A percentile compares a stretch with the other conserved stretches of the same genome.
These are phyloP conservation scores for Polypedilum pembai DNA, from an alignment of 1,140 invertebrate genomes.

Conservation along the genomic window DNA sequence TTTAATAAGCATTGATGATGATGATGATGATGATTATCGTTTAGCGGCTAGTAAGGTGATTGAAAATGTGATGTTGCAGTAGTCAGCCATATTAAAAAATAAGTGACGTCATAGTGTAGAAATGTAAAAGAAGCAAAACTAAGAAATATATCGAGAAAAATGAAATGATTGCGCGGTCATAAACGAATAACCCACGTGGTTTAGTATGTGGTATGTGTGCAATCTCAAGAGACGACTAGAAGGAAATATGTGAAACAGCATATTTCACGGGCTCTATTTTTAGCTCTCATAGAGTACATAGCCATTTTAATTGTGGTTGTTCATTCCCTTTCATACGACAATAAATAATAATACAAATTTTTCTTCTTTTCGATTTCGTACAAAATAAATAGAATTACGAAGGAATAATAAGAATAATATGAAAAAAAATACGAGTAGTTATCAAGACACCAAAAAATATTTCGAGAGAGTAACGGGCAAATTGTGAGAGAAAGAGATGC, in stretches of 20 bases:
- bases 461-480: background rate
- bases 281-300: background rate
- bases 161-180: conserved; percentile 23
- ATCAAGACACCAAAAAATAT: conserved; percentile 8
- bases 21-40: background rate
- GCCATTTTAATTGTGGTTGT: background rate
- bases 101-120: conserved; percentile 21
- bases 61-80: background rate
- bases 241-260: background rate
- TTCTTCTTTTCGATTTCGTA: background rate
- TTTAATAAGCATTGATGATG: no score
- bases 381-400: background rate
- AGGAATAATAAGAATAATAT: background rate
- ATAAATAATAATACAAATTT: background rate
- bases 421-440: background rate
- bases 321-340: conserved; percentile 1
- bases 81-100: conserved; percentile 1
- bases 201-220: background rate
- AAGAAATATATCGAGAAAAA: conserved; percentile 17
- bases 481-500: conserved; percentile 1
- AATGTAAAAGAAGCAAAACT: conserved; percentile 1
- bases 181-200: conserved; percentile 19
- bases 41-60: background rate
- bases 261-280: background rate
- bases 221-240: conserved; percentile 9